phyloP scores from a whole-genome alignment of 2,113 vertebrate genomes.

The Chelonoidis abingdonii region DNA sequence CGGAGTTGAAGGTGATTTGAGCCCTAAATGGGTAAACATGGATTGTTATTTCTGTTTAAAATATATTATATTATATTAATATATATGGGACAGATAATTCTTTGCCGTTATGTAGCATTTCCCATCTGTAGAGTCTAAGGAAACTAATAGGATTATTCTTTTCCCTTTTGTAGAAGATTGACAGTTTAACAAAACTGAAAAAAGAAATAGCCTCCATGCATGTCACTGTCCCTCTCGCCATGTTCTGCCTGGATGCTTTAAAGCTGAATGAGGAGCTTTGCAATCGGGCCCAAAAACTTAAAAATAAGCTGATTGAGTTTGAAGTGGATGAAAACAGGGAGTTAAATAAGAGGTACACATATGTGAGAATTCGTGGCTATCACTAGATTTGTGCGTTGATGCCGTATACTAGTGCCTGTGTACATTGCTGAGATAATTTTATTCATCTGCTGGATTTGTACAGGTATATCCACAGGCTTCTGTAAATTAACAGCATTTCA shows the following conservation, averaged over 20 bases:
- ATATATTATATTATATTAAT: background rate
- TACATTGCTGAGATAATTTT: background rate
- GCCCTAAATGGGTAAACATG: background rate
- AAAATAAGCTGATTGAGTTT: constrained; percentile 81
- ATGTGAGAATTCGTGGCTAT: background rate
- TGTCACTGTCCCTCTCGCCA: constrained; percentile 84
- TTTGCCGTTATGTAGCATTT: background rate
- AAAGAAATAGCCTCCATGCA: constrained; percentile 85
- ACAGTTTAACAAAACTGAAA: constrained; percentile 78
- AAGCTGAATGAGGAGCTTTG: constrained; percentile 87
- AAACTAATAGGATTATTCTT: background rate
- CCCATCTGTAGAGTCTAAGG: background rate
- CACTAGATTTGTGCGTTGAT: background rate
- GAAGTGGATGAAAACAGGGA: constrained; percentile 85
- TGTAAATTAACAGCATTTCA: background rate
- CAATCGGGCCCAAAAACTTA: constrained; percentile 79
- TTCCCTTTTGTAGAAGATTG: constrained; percentile 82
- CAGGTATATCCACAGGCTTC: background rate
- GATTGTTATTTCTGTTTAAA: background rate
- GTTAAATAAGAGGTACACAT: constrained; percentile 84
- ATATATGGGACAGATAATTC: background rate
- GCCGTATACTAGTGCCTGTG: background rate
- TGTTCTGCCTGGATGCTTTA: constrained; percentile 89
- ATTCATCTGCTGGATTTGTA: background rate
- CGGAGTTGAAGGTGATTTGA: background rate